Base-by-base conservation (phyloP, 2,888 invertebrate species). In the Nomada flava region DNA sequence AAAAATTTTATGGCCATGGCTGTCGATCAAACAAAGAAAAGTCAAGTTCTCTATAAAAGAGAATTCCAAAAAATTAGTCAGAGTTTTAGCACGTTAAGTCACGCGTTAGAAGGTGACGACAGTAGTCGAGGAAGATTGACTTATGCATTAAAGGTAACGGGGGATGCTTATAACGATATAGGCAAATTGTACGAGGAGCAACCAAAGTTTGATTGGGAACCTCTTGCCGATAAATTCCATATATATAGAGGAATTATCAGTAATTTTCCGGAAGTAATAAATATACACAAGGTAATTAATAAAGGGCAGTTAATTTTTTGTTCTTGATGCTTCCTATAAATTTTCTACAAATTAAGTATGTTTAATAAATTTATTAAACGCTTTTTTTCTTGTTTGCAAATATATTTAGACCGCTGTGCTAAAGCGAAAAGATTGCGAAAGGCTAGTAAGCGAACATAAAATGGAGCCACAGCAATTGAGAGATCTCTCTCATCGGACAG, bases 211-310 rank as follows among this genome's bases (percentile, higher is more conserved):
- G 98, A 98, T 93, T 98, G 98, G 97, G 98, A 98, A 89, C 98
- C 98, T 1, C 95, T 99, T 44, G 96, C 97, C 62, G 99, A 99
- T 94, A 97, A 97, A 89, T 95, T 99, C 86, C 98, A 98, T 92
- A 96, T 99, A 88, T 99, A 99, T 94, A 98, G 98, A 94, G 99
- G 99, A 71, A 96, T 99, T 73, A 96, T 99, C 11, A 96, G 96
- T 76, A 96, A 96, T 79, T 98, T 98, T 91, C 99, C 99, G 0
- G 99, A 99, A 90, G 97, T 98, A 70, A 95, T 99, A 76, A 96
- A 96, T 64, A 96, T 98, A 87, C 98, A 99, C 92, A 98, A 98
- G 95, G 98, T 96, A 88, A 75, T 20, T 36, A 4, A 36, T 55
- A 59, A 36, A n/a, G 18, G 18, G 50, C 44, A 9, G 20, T 60